Conservation (phyloP, 2,888 invertebrate species). For the Diabrotica balteata region DNA sequence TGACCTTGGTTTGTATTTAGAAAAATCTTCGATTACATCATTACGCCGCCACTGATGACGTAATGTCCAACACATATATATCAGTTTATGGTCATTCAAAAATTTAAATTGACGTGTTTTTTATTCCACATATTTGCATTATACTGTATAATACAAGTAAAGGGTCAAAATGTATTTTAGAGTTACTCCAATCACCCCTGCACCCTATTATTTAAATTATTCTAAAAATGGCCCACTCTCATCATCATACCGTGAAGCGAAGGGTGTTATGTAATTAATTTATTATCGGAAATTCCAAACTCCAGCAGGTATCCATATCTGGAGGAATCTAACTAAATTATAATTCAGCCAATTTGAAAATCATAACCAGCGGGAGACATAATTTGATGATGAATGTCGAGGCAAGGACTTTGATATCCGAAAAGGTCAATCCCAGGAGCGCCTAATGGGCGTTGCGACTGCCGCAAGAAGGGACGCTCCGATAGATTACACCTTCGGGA, state of each 20-base stretch:
- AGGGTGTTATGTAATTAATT: slow-evolving; percentile 19
- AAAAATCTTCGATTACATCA: too few species aligned
- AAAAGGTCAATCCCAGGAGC: slow-evolving; percentile 55
- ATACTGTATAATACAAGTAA: too few species aligned
- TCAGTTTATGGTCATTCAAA: too few species aligned
- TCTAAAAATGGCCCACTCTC: slow-evolving; percentile 12
- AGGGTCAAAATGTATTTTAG: neutral
- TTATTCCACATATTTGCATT: too few species aligned
- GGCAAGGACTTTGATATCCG: slow-evolving; percentile 50
- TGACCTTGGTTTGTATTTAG: too few species aligned
- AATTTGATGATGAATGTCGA: slow-evolving; percentile 57
- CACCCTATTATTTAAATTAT: neutral
- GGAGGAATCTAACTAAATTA: slow-evolving; percentile 43
- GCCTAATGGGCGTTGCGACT: slow-evolving; percentile 57
- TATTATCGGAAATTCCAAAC: slow-evolving; percentile 24
- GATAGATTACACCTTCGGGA: slow-evolving; percentile 60
- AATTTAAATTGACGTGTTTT: too few species aligned
- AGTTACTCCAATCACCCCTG: neutral
- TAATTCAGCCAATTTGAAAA: slow-evolving; percentile 34
- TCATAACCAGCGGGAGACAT: slow-evolving; percentile 45
- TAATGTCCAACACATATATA: too few species aligned
- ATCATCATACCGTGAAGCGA: neutral
- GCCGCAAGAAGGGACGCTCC: slow-evolving; percentile 52
- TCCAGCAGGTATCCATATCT: slow-evolving; percentile 19
- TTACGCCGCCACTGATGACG: too few species aligned